A percentile compares a stretch with the other conserved stretches of the same genome.
These are phyloP conservation scores for Salvelinus namaycush DNA, from an alignment of 2,113 vertebrate species.

Conservation along the genomic window DNA sequence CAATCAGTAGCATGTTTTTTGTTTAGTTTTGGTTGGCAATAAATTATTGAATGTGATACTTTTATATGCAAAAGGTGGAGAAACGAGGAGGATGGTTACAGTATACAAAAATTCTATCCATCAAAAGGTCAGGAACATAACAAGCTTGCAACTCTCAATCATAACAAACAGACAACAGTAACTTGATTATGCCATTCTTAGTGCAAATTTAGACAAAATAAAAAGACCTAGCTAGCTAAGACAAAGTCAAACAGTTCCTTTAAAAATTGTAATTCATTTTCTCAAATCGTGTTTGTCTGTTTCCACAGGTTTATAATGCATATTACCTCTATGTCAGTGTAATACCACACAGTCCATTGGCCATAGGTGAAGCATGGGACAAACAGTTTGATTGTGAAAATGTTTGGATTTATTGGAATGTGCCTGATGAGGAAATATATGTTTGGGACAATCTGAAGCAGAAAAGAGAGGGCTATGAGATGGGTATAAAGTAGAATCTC, in stretches of 20 bases:
- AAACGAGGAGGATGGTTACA: slow-evolving; percentile 62
- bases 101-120: slow-evolving; percentile 62
- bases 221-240: neutral
- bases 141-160: slow-evolving; percentile 57
- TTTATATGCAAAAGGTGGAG: slow-evolving; percentile 64
- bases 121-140: slow-evolving; percentile 52
- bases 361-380: neutral
- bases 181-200: slow-evolving; percentile 75
- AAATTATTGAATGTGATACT: slow-evolving; percentile 82
- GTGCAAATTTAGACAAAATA: slow-evolving; percentile 67
- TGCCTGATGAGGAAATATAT: slow-evolving; percentile 47
- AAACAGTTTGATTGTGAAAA: neutral
- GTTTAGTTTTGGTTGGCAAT: slow-evolving; percentile 80
- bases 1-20: slow-evolving; percentile 89
- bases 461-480: neutral
- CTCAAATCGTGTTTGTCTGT: neutral
- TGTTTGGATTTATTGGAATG: slow-evolving; percentile 44
- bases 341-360: neutral
- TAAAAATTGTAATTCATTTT: neutral
- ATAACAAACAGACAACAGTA: slow-evolving; percentile 63
- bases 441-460: neutral
- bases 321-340: neutral
- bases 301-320: neutral
- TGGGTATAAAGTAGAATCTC: neutral
- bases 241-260: neutral